A percentile compares a stretch with the other conserved stretches of the same genome.
phyloP scores from a whole-genome alignment of 23 tunicate genomes.

The Oikopleura albicans region DNA sequence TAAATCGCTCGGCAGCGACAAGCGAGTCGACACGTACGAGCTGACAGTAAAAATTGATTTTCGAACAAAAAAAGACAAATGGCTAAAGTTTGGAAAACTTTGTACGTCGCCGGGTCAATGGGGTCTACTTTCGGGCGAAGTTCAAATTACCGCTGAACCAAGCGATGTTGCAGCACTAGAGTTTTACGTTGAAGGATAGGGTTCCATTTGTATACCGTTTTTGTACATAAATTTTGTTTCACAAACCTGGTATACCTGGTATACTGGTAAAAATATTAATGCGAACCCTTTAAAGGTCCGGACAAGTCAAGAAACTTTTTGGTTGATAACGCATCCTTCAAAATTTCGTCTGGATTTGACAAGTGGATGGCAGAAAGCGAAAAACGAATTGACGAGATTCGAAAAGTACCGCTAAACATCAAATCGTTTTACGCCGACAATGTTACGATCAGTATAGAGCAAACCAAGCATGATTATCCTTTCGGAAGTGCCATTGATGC shows the following conservation, averaged over 20 bases:
- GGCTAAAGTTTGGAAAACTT: neutral
- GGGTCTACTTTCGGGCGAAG: neutral
- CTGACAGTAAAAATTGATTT: neutral
- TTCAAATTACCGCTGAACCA: neutral
- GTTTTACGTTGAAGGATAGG: neutral
- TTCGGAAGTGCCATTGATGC: neutral
- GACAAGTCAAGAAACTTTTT: neutral
- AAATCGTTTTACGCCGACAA: neutral
- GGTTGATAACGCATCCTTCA: neutral
- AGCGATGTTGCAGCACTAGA: neutral
- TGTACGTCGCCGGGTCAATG: neutral
- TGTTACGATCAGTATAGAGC: neutral
- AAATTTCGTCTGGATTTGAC: neutral
- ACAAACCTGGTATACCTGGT: too few species aligned
- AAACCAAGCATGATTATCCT: neutral
- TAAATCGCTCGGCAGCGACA: neutral
- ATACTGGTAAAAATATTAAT: too few species aligned
- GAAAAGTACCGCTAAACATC: neutral
- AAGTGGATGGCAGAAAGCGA: neutral
- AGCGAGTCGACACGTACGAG: neutral
- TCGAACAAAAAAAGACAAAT: neutral
- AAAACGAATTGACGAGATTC: neutral
- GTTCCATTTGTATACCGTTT: too few species aligned
- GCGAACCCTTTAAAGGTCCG: too few species aligned
- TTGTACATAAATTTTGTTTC: too few species aligned